Base-by-base conservation (phyloP, 2,888 invertebrate genomes). In the Limenitis camilla region DNA sequence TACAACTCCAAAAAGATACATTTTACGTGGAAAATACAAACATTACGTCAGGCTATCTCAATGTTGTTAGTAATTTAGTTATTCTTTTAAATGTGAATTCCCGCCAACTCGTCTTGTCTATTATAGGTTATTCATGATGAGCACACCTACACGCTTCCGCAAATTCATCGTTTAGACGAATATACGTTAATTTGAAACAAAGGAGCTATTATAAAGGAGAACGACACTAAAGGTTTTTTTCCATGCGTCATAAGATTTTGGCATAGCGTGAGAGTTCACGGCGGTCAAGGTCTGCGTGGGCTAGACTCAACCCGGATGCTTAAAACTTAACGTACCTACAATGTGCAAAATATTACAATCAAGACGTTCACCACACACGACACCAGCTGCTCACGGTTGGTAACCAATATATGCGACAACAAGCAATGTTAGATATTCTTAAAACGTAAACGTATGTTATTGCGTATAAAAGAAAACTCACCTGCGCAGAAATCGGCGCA, bases 221-320 rank as follows among this genome's bases (percentile, higher is more conserved):
- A 52, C 36, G 51, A 36, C 35, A 50, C 44, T 40, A 30, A 56
- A 53, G 55, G 47, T 50, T 53, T 56, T 19, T 56, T 56, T 56
- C 53, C 56, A 64, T 59, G 60, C 61, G 61, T 61, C 62, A 64
- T 63, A 61, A 57, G 61, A 57, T 62, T 65, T 67, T 42, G 60
- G 62, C 59, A 53, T 48, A 41, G 41, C 65, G 64, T 64, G 65
- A 61, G 70, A 71, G 80, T 77, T 78, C 78, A 74, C 61, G 49
- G 69, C 82, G 86, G 86, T 85, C 86, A 85, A 86, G 86, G 86
- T 71, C 80, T 77, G 62, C 67, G 83, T 81, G 78, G 84, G 84
- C 81, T 77, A 64, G 56, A 49, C 55, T 38, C 79, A 79, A 86
- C 85, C 86, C 86, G 86, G 86, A 86, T 82, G 71, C 59, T 42